Evolutionary conservation across 2,113 vertebrate species (phyloP).

Genomic region (zebrafish (Danio rerio)): DNA sequence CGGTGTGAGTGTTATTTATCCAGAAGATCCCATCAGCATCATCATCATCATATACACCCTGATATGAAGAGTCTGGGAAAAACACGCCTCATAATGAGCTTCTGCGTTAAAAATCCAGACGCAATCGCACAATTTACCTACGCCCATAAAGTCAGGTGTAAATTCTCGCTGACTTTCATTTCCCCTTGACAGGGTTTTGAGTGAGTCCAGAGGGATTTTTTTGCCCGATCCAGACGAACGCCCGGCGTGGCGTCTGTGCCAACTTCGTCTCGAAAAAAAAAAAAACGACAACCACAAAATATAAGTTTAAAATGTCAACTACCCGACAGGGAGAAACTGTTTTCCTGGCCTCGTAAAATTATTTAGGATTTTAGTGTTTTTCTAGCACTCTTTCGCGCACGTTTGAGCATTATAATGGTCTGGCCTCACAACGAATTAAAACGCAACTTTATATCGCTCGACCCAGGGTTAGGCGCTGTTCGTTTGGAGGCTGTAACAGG

Average conservation of each 20-base stretch:
- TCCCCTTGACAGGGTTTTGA: conserved; percentile 50
- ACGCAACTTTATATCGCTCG: conserved; percentile 76
- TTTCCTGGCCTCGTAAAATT: conserved; percentile 71
- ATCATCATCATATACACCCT: conserved; percentile 9
- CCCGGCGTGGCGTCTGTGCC: conserved; percentile 35
- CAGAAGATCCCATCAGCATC: neutral
- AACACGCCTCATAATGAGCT: no score
- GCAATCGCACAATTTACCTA: conserved; percentile 43
- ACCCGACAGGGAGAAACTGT: conserved; percentile 63
- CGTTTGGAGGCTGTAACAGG: conserved; percentile 67
- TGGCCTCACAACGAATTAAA: conserved; percentile 75
- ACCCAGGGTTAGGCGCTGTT: conserved; percentile 69
- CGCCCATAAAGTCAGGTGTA: conserved; percentile 59
- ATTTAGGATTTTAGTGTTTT: conserved; percentile 77
- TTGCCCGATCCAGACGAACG: conserved; percentile 35
- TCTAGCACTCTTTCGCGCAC: conserved; percentile 66
- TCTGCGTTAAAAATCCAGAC: conserved; percentile 37
- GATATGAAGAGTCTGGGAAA: neutral
- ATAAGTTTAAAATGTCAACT: conserved; percentile 67
- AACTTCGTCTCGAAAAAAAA: conserved; percentile 45
- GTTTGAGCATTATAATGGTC: conserved; percentile 72
- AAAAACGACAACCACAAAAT: conserved; percentile 49
- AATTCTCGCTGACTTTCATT: conserved; percentile 55
- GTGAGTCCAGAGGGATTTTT: conserved; percentile 59
- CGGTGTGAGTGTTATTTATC: conserved; percentile 73